These are phyloP conservation scores for Itoplectis maculator DNA, from an alignment of 2,888 invertebrate genomes.

Conservation along the genomic window DNA sequence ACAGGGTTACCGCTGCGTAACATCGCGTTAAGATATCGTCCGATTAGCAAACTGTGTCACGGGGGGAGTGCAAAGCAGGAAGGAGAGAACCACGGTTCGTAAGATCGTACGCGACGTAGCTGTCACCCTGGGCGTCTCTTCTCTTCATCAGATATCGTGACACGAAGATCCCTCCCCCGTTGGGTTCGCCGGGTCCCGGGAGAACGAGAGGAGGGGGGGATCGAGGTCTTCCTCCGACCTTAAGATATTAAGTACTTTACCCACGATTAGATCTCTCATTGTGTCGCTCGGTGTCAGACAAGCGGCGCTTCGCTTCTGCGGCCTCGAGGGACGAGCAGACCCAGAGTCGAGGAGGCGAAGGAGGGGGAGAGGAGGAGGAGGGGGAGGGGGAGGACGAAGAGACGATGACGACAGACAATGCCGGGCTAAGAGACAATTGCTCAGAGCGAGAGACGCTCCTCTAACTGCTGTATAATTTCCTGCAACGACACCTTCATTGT, in stretches of 20 bases:
- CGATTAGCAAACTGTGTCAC: conserved; percentile 61
- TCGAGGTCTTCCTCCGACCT: conserved; percentile 77
- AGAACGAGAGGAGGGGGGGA: conserved; percentile 3
- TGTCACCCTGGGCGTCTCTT: conserved; percentile 78
- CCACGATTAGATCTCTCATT: conserved; percentile 84
- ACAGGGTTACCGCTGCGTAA: conserved; percentile 13
- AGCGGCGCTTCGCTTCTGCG: conserved; percentile 73
- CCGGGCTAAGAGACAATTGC: conserved; percentile 83
- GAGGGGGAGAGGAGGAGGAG: no score
- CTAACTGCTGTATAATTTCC: conserved; percentile 85
- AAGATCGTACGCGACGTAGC: conserved; percentile 75
- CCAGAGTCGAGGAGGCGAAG: neutral
- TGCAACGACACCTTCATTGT: conserved; percentile 85
- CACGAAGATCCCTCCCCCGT: conserved; percentile 69
- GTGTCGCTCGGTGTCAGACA: conserved; percentile 83
- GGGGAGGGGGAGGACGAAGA: conserved; percentile 48
- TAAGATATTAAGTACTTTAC: conserved; percentile 85
- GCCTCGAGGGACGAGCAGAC: conserved; percentile 50
- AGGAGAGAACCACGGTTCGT: conserved; percentile 40
- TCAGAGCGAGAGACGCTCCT: conserved; percentile 80
- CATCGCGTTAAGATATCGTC: conserved; percentile 36
- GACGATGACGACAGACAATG: conserved; percentile 78
- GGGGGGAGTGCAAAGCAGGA: conserved; percentile 51
- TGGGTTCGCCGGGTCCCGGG: conserved; percentile 54
- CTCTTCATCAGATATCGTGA: conserved; percentile 81